Evolutionary conservation across 2,113 vertebrate genomes (phyloP), one percentile per base, ranked within the genome.

Genomic region (Apus apus): DNA sequence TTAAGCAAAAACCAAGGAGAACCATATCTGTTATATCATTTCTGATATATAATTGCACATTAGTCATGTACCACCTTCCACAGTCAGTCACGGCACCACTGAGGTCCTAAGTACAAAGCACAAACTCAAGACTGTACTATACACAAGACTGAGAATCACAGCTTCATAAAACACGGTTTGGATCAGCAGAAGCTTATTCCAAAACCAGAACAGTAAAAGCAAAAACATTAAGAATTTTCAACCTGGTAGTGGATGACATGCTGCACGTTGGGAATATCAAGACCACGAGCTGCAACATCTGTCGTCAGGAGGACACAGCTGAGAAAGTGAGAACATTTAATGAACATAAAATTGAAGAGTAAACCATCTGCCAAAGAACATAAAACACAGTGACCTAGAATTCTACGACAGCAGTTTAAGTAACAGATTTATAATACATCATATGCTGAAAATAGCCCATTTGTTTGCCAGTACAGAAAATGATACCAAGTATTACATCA

Each of bases 171-270:
- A 74, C 29, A 61, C 22, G 57, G 38, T 73, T 75, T 91, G 58
- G 38, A 89, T 75, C n/a, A 84, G 22, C 13, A 84, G 88, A 68
- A 81, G 25, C 19, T 61, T 46, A 11, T 4, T 83, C 78, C 26
- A 89, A 85, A 90, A 80, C 9, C 8, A 70, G 58, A 87, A 66
- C 1, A 61, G n/a, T 64, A 85, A 71, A 73, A 88, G 14, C 2
- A 72, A 62, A 92, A 83, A 30, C 6, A 83, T 60, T 34, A 75
- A 68, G 77, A 92, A 60, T 51, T 67, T 36, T 90, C 72, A 95
- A 99, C 99, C 98, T 99, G 99, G 97, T 99, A 99, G 96, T 99
- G 99, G 89, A 99, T 99, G 92, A 99, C 99, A 85, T 99, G 99
- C 76, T 99, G 98, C 40, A 99, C 98, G 25, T 99, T 97, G 67